Evolutionary conservation across 2,888 invertebrate genomes (phyloP).

Genomic region (Diadromus collaris): DNA sequence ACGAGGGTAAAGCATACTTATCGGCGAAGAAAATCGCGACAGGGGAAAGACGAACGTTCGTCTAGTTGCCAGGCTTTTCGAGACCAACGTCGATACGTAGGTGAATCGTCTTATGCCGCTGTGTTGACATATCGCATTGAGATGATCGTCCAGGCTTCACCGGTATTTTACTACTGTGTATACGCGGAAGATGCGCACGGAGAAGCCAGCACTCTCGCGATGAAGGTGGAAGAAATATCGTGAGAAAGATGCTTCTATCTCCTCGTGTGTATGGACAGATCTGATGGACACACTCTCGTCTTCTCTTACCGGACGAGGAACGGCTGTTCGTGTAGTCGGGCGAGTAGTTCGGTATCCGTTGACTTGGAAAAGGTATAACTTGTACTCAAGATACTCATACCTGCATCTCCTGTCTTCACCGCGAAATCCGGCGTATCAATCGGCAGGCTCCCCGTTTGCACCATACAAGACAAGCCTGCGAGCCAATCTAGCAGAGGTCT

Average conservation of each 20-base stretch:
- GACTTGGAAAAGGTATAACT: slow-evolving; percentile 34
- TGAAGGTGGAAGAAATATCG: slow-evolving; percentile 45
- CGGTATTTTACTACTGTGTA: slow-evolving; percentile 48
- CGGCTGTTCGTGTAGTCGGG: slow-evolving; percentile 22
- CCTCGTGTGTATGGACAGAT: slow-evolving; percentile 36
- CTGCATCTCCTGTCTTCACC: slow-evolving; percentile 12
- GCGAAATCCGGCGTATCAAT: slow-evolving; percentile 5
- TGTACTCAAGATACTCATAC: slow-evolving; percentile 10
- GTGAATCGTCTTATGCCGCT: slow-evolving; percentile 62
- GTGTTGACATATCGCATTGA: slow-evolving; percentile 59
- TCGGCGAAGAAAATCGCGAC: slow-evolving; percentile 52
- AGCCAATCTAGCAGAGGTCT: slow-evolving; percentile 21
- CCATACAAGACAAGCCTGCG: slow-evolving; percentile 8
- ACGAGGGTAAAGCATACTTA: slow-evolving; percentile 44
- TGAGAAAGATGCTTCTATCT: slow-evolving; percentile 26
- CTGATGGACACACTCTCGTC: slow-evolving; percentile 45
- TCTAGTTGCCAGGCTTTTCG: slow-evolving; percentile 34
- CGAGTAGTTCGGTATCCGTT: slow-evolving; percentile 17
- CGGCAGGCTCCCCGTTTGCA: slow-evolving; percentile 17
- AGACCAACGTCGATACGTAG: slow-evolving; percentile 56
- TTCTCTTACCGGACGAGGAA: slow-evolving; percentile 16
- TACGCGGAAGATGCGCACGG: slow-evolving; percentile 12
- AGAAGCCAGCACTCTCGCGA: slow-evolving; percentile 38
- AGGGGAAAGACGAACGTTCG: slow-evolving; percentile 57
- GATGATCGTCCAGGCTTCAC: slow-evolving; percentile 57